Conservation (phyloP, 2,113 vertebrate species). For the Coregonus clupeaformis region DNA sequence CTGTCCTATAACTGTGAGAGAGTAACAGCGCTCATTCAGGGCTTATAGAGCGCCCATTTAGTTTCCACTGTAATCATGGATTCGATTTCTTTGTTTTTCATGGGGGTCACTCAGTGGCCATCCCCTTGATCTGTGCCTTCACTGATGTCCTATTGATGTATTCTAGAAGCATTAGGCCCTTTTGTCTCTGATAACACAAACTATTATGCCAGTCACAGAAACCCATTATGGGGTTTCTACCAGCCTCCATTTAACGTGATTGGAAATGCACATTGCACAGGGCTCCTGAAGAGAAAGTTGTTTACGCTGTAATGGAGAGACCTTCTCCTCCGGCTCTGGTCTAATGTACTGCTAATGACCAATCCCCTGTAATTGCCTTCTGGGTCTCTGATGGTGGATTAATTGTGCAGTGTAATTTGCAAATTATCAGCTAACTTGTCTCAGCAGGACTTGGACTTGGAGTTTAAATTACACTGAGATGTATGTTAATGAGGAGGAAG, state of each 20-base stretch:
- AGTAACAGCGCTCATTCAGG: constrained; percentile 31
- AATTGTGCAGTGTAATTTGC: constrained; percentile 58
- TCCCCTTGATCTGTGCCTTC: constrained; percentile 49
- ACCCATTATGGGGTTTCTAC: constrained; percentile 49
- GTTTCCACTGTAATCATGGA: constrained; percentile 6
- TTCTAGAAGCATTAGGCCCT: constrained; percentile 55
- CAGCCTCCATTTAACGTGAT: constrained; percentile 41
- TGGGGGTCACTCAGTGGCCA: constrained; percentile 56
- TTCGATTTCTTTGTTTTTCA: constrained; percentile 46
- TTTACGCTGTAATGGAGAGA: constrained; percentile 52
- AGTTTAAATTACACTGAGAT: constrained; percentile 45
- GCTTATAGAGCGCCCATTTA: constrained; percentile 29
- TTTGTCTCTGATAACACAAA: constrained; percentile 63
- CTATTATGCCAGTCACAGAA: constrained; percentile 50
- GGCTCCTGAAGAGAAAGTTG: constrained; percentile 39
- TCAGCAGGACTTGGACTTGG: constrained; percentile 32
- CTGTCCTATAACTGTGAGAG: constrained; percentile 32
- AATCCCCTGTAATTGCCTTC: constrained; percentile 54
- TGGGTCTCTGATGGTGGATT: constrained; percentile 49
- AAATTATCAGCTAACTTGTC: constrained; percentile 52
- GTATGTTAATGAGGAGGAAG: constrained; percentile 43
- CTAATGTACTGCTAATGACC: constrained; percentile 48
- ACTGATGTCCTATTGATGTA: constrained; percentile 57
- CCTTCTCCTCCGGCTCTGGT: constrained; percentile 43
- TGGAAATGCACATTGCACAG: constrained; percentile 17